Percentiles rank a stretch among this genome's conserved stretches.
Evolutionary conservation across 2,888 invertebrate genomes (phyloP).

Genomic region (Cantharis flavilabris): DNA sequence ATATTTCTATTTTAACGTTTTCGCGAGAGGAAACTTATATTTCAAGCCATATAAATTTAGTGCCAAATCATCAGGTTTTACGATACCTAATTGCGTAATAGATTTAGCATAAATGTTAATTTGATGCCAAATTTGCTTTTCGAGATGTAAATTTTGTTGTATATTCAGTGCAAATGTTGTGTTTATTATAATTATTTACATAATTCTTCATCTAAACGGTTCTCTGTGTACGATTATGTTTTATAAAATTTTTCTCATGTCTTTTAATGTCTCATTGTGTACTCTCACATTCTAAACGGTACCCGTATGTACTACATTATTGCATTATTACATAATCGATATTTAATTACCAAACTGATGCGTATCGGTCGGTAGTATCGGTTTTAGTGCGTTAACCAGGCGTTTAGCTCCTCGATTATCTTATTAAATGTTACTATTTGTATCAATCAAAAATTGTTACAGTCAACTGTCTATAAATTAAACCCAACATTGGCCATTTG

Average conservation of each 20-base stretch:
- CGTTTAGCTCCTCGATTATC: not conserved
- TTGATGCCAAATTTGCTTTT: not conserved
- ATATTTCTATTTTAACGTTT: not conserved
- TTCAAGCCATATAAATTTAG: not conserved
- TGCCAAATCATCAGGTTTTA: not conserved
- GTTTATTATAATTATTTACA: not conserved
- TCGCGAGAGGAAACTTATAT: not conserved
- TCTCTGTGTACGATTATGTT: not conserved
- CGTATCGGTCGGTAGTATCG: not conserved
- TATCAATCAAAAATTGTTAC: not conserved
- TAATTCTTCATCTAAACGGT: not conserved
- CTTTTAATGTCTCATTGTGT: not conserved
- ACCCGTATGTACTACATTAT: not conserved
- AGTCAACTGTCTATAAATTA: no score
- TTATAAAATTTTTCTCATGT: not conserved
- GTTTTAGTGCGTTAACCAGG: not conserved
- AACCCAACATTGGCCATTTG: not conserved
- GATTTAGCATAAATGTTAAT: not conserved
- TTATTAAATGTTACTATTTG: not conserved
- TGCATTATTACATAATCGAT: not conserved
- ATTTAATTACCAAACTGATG: not conserved
- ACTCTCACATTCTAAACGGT: not conserved
- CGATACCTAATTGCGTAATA: not conserved
- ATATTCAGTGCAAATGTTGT: not conserved
- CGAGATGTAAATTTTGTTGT: not conserved